Evolutionary conservation across 2,888 invertebrate genomes (phyloP), one percentile per base, ranked within the genome.

Genomic region (Isotomurus palustris): DNA sequence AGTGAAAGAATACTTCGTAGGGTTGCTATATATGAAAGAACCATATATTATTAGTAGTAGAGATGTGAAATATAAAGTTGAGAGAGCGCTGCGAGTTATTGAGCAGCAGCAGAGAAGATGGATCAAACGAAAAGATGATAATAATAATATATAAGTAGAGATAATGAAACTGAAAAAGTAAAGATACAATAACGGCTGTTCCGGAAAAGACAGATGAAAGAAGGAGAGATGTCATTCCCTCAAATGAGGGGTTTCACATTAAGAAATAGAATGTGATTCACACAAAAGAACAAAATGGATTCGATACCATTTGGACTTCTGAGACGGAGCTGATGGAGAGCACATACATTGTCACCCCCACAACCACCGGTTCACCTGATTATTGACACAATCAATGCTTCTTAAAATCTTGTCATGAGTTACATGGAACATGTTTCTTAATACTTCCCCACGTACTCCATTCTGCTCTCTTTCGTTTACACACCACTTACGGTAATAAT

Each of bases 271-370:
- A n/a, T n/a, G n/a, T 36, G 21, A 50, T 27, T 24, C 6, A 40
- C 17, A 8, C 6, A 43, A 43, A 43, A 38, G 17, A 38, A 53
- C 38, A 59, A 35, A 49, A 54, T 60, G 56, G 58, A 60, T 52
- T 21, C 50, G 67, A 72, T 75, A 81, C 80, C 80, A 81, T 81
- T 74, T 79, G 77, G 63, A 80, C 81, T 77, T 82, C 81, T 61
- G 81, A 80, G 68, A 82, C 79, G 58, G 81, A 80, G 72, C 79
- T 79, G 73, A 82, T 82, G 71, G 79, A 78, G 64, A 80, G 76
- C 63, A 82, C 80, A 74, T 80, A 79, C 75, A 82, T 79, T 66
- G 81, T 80, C 66, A 81, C 78, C 60, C 79, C 79, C 61, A 81
- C 80, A 69, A 78, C 79, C 56, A 81, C 80, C 45, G 80, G 79